Evolutionary conservation across 2,888 invertebrate genomes (phyloP), one percentile per base, ranked within the genome.

Genomic region (Cryptops parisi): DNA sequence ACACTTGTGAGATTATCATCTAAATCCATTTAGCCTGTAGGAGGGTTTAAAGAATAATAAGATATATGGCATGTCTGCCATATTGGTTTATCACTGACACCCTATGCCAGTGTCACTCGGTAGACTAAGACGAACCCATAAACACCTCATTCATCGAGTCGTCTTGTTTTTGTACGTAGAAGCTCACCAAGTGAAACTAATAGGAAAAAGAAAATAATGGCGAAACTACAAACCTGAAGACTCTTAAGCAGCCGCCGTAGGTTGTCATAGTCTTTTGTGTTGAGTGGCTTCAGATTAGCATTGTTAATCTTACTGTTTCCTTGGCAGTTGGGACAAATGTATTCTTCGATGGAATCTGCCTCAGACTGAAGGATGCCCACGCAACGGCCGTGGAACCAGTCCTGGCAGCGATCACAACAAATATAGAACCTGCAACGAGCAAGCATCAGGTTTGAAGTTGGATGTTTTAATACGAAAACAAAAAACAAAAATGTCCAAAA

Each of bases 321-420:
- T 68, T 90, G 87, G 72, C 97, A 97, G 67, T 85, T 85, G 0
- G 97, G 97, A 74, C 97, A 97, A 60, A 90, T 81, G 66, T 97
- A 98, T 63, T 91, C 90, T 64, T 93, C 94, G 61, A 96, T 89
- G 62, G 84, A 84, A 66, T 93, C 89, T 22, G 91, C 94, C 68
- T 91, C 91, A 2, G 87, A 86, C 65, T 89, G 90, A 48, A 90
- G 72, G 64, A 93, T 88, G 39, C 96, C 96, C 44, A 97, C 96
- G 71, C 97, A 97, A 54, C 88, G 78, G 5, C 96, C 96, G 70
- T 97, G 97, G 74, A 94, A 97, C 98, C 98, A 98, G 71, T 93
- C 96, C 70, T 96, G 91, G 70, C 98, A 98, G 58, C 85, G 82
- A 73, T 98, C 98, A 70, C 98, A 98, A 67, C 94, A 96, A 65